These are phyloP conservation scores for Zhuqinia jingwanae DNA, from an alignment of 2,888 invertebrate genomes.

Conservation along the genomic window DNA sequence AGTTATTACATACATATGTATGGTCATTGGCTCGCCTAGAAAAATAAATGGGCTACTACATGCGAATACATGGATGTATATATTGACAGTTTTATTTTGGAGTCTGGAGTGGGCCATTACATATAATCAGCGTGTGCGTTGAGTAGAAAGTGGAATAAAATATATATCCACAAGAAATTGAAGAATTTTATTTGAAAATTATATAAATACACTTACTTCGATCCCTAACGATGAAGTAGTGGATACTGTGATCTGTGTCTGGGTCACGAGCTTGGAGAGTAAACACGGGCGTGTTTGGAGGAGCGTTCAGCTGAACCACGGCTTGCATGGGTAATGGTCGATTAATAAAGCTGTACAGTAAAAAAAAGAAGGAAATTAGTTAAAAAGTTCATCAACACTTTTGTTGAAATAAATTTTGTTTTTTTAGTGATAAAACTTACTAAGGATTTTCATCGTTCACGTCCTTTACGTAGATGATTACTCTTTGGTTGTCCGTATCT, in stretches of 20 bases:
- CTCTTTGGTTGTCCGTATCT: slow-evolving; percentile 97
- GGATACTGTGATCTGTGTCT: slow-evolving; percentile 97
- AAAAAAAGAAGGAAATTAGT: neutral
- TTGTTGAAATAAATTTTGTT: neutral
- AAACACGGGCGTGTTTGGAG: slow-evolving; percentile 97
- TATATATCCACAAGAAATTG: too few species aligned
- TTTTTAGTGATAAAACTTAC: slow-evolving; percentile 42
- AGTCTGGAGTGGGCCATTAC: too few species aligned
- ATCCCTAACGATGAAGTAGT: slow-evolving; percentile 97
- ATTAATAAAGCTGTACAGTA: slow-evolving; percentile 90
- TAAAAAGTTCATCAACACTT: too few species aligned
- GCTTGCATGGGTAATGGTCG: slow-evolving; percentile 98
- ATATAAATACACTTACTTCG: slow-evolving; percentile 84
- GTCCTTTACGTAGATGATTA: slow-evolving; percentile 96
- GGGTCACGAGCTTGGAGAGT: slow-evolving; percentile 98
- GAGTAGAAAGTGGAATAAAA: too few species aligned
- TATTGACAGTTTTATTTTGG: too few species aligned
- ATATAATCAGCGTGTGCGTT: too few species aligned
- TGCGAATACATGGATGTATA: too few species aligned
- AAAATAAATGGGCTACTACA: too few species aligned
- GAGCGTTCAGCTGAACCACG: slow-evolving; percentile 96
- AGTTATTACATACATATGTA: too few species aligned
- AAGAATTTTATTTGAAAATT: neutral
- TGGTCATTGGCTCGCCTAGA: too few species aligned
- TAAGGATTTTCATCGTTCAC: slow-evolving; percentile 98